Evolutionary conservation across 2,888 invertebrate genomes (phyloP), one percentile per base, ranked within the genome.

Genomic region (Anoplius nigerrimus): DNA sequence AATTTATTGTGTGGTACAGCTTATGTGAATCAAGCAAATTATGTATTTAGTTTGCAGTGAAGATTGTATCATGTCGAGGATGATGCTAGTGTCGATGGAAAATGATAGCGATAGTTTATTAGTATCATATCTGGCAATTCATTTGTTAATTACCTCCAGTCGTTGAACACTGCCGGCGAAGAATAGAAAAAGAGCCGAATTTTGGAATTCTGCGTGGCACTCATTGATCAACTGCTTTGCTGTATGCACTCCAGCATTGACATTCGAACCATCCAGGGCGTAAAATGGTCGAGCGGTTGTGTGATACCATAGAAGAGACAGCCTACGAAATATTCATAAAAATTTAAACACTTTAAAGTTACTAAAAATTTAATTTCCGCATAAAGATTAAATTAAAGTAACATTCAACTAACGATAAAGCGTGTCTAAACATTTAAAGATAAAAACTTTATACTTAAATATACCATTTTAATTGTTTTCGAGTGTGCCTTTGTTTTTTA

Each of bases 281-380:
- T 93, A 93, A 83, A 93, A 92, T 45, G 94, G 94, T 62, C 92
- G 89, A 3, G 93, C 92, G 48, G 93, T 92, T 16, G 93, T 93
- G 81, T 93, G 93, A 82, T 93, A 94, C 93, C 93, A 94, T 54
- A 94, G 84, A 18, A 87, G 67, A 16, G 84, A 79, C 18, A 85
- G 75, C 43, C 86, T 81, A 46, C 3, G 64, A 66, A 6, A 43
- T 16, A 48, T 58, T 15, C n/a, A 13, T 2, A 48, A n/a, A 48
- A 8, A 3, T 62, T 6, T 24, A 43, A 43, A 27, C 22, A 13
- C 16, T 11, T 42, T 11, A 27, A 16, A 20, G 2, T 16, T 16
- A 6, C 11, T 20, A 8, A 8, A 56, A 8, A 11, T 18, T 56
- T 13, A 4, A 15, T 34, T 56, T 13, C 8, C 13, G 42, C 42